Conservation (phyloP, 2,113 vertebrate genomes). For the Rhabdornis inornatus region DNA sequence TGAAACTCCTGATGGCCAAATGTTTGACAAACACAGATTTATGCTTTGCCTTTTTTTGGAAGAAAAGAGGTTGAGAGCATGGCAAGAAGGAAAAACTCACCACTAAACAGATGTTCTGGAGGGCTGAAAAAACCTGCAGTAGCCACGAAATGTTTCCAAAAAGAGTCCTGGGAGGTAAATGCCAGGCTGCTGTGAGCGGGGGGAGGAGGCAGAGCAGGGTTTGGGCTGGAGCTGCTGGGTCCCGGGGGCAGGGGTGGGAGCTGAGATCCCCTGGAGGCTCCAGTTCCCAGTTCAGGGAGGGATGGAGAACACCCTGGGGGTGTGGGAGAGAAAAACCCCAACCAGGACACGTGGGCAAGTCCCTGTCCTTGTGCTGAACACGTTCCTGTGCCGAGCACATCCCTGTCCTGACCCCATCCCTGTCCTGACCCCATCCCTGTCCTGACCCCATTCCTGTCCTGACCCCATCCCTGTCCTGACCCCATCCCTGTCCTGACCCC, state of each 20-base stretch:
- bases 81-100: background rate
- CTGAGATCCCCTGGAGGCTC: background rate
- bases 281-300: background rate
- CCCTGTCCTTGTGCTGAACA: background rate
- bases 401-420: too few relatives aligned
- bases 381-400: too few relatives aligned
- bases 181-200: background rate
- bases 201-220: background rate
- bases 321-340: background rate
- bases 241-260: background rate
- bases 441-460: background rate
- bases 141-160: conserved; percentile 30
- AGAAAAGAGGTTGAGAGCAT: background rate
- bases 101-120: background rate
- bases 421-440: background rate
- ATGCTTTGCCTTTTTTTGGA: background rate
- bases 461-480: too few relatives aligned
- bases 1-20: background rate
- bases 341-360: background rate
- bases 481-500: too few relatives aligned
- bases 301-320: background rate
- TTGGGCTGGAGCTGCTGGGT: conserved; percentile 56
- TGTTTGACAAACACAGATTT: background rate
- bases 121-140: background rate
- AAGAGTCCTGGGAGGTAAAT: background rate